phyloP scores from a whole-genome alignment of 2,797 vertebrate species.

The Chelmon rostratus region DNA sequence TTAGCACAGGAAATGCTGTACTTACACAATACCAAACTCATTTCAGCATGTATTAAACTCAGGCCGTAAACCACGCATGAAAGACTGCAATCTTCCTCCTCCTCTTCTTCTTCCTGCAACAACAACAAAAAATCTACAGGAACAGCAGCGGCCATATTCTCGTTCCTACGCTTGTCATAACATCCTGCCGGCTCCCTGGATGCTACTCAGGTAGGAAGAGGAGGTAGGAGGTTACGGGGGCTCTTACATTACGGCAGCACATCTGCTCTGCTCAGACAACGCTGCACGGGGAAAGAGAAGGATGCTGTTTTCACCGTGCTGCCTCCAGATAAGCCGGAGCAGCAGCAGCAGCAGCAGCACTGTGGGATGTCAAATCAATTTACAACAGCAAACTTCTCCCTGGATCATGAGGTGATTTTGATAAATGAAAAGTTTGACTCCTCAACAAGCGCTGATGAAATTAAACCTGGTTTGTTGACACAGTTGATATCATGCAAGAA shows the following conservation, averaged over 20 bases:
- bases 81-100: slow-evolving; percentile 44
- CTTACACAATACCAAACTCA: slow-evolving; percentile 64
- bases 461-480: neutral
- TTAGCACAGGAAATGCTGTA: slow-evolving; percentile 70
- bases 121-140: slow-evolving; percentile 24
- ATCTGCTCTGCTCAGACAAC: slow-evolving; percentile 56
- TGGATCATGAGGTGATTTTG: slow-evolving; percentile 5
- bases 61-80: slow-evolving; percentile 70
- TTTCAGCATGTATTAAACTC: slow-evolving; percentile 68
- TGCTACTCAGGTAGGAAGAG: slow-evolving; percentile 49
- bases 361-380: slow-evolving; percentile 13
- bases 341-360: slow-evolving; percentile 8
- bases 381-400: slow-evolving; percentile 11
- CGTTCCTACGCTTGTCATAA: slow-evolving; percentile 64
- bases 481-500: neutral
- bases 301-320: slow-evolving; percentile 9
- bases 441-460: neutral
- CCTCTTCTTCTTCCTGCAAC: slow-evolving; percentile 14
- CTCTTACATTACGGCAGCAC: slow-evolving; percentile 60
- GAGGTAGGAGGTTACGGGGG: slow-evolving; percentile 54
- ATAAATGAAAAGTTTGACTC: neutral
- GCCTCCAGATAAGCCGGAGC: slow-evolving; percentile 25
- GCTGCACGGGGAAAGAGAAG: neutral
- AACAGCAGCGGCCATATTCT: slow-evolving; percentile 54
- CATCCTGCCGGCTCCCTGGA: slow-evolving; percentile 52